Conservation (phyloP, 2,113 vertebrate species). For the Sylvietta virens region DNA sequence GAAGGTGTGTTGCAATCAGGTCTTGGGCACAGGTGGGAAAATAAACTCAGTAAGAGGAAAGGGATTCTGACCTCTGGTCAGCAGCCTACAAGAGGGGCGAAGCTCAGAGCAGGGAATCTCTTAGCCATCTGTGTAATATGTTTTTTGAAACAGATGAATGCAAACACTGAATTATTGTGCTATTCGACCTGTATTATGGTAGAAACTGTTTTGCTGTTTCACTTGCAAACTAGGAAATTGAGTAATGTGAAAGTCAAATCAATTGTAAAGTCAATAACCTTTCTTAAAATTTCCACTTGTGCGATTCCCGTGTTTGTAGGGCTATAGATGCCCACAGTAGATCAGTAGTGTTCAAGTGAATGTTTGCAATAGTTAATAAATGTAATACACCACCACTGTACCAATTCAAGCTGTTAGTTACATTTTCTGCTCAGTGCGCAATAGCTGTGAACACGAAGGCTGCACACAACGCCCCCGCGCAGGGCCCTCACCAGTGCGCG, state of each 20-base stretch:
- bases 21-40: neutral
- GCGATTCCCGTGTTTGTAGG: neutral
- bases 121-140: fast-evolving
- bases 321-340: fast-evolving
- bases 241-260: fast-evolving
- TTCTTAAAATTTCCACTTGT: neutral
- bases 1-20: fast-evolving
- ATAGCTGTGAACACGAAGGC: fast-evolving
- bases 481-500: neutral
- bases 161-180: neutral
- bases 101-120: neutral
- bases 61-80: too few species aligned
- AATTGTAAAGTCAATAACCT: neutral
- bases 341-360: fast-evolving
- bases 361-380: neutral
- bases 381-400: fast-evolving
- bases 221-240: neutral
- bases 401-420: fast-evolving
- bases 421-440: fast-evolving
- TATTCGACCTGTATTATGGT: fast-evolving
- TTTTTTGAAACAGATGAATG: neutral
- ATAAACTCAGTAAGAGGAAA: fast-evolving
- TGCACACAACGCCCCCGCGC: fast-evolving
- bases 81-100: fast-evolving
- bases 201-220: neutral